Evolutionary conservation across 2,888 invertebrate species (phyloP).

Genomic region (Carcina quercana): DNA sequence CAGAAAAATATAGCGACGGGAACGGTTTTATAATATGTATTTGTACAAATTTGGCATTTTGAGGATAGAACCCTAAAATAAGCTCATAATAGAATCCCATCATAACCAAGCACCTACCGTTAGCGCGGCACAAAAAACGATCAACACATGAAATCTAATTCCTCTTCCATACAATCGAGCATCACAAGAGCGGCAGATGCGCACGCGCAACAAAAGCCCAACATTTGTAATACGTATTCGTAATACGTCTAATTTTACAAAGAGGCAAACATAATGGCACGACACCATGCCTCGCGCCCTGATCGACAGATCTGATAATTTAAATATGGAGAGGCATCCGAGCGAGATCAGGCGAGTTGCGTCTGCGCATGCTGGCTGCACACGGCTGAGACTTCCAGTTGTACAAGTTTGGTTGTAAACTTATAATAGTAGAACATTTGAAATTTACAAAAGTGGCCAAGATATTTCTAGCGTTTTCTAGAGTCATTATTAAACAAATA

Average conservation of each 20-base stretch:
- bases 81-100: not conserved
- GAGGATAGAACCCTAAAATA: not conserved
- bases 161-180: slow-evolving; percentile 48
- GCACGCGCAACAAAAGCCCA: slow-evolving; percentile 45
- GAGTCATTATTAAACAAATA: too few relatives aligned
- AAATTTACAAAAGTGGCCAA: too few relatives aligned
- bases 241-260: slow-evolving; percentile 54
- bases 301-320: slow-evolving; percentile 69
- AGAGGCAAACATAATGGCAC: slow-evolving; percentile 24
- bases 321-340: slow-evolving; percentile 64
- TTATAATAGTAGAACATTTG: too few relatives aligned
- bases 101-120: slow-evolving; percentile 22
- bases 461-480: too few relatives aligned
- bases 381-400: too few relatives aligned
- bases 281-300: slow-evolving; percentile 44
- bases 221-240: slow-evolving; percentile 43
- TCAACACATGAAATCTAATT: slow-evolving; percentile 51
- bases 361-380: slow-evolving; percentile 26
- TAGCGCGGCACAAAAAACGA: slow-evolving; percentile 26
- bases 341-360: slow-evolving; percentile 31
- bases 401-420: too few relatives aligned
- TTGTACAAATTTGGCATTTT: too few relatives aligned
- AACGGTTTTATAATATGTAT: too few relatives aligned
- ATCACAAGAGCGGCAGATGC: slow-evolving; percentile 48
- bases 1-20: too few relatives aligned